These are phyloP conservation scores for Alosa sapidissima DNA, from an alignment of 2,797 vertebrate species.

Conservation along the genomic window DNA sequence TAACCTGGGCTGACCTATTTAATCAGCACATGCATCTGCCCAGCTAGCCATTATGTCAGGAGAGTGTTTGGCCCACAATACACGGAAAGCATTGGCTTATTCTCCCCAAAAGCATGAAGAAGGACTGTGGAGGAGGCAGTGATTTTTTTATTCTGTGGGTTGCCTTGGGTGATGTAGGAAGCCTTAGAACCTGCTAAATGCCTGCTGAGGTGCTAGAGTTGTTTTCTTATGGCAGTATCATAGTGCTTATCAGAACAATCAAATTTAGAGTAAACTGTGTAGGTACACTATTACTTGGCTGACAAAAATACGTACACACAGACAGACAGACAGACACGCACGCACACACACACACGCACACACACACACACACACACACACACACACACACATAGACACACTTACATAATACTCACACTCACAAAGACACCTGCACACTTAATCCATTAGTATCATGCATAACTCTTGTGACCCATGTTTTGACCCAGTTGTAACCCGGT, in stretches of 20 bases:
- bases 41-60: not conserved
- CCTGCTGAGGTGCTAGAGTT: not conserved
- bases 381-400: not conserved
- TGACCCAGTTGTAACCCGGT: not conserved
- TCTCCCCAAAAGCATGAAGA: not conserved
- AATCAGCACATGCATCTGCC: not conserved
- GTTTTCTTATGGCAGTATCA: not conserved
- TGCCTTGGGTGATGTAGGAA: not conserved
- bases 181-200: not conserved
- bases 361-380: conserved; percentile 2
- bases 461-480: conserved; percentile 20
- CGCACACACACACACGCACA: conserved; percentile 27
- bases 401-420: conserved; percentile 22
- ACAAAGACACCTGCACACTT: not conserved
- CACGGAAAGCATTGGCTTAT: not conserved
- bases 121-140: not conserved
- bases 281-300: not conserved
- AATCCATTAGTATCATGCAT: no score
- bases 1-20: not conserved
- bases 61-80: not conserved
- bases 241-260: not conserved
- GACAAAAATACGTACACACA: not conserved
- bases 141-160: not conserved
- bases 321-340: conserved; percentile 21
- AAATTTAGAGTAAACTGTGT: not conserved